Conservation (phyloP, 2,113 vertebrate species). For the Pachypanchax playfairii region DNA sequence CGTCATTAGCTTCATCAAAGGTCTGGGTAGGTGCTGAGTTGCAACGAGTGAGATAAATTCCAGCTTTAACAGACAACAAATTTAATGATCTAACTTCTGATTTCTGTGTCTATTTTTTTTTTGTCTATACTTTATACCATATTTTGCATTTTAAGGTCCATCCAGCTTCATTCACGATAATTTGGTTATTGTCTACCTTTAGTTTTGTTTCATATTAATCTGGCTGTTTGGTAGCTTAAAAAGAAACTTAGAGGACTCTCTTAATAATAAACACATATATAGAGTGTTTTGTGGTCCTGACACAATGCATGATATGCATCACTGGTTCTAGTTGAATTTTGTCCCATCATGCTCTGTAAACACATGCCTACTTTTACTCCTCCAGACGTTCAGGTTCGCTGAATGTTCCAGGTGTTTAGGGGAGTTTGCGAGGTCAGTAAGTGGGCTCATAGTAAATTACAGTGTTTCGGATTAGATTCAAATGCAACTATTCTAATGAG, state of each 20-base stretch:
- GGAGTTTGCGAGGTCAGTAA: slow-evolving; percentile 3
- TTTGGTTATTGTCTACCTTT: no score
- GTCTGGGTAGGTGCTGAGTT: slow-evolving; percentile 88
- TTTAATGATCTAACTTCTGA: no score
- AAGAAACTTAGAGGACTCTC: no score
- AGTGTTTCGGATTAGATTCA: slow-evolving; percentile 29
- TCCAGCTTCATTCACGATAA: no score
- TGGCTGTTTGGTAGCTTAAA: no score
- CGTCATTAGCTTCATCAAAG: slow-evolving; percentile 93
- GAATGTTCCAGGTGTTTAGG: slow-evolving; percentile 20
- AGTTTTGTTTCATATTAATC: no score
- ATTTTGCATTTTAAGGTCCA: no score
- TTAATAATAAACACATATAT: no score
- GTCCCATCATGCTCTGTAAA: slow-evolving; percentile 16
- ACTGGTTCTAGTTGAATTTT: slow-evolving; percentile 12
- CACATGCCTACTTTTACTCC: neutral
- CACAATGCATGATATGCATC: neutral
- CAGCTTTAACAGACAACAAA: no score
- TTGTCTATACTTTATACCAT: no score
- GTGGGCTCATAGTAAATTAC: slow-evolving; percentile 8
- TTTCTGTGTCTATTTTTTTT: no score
- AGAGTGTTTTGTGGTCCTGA: slow-evolving; percentile 9
- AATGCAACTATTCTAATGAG: slow-evolving; percentile 46
- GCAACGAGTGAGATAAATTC: no score
- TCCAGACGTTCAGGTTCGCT: neutral